These are phyloP conservation scores for Penaeus indicus DNA, from an alignment of 1,140 invertebrate genomes.

Conservation along the genomic window DNA sequence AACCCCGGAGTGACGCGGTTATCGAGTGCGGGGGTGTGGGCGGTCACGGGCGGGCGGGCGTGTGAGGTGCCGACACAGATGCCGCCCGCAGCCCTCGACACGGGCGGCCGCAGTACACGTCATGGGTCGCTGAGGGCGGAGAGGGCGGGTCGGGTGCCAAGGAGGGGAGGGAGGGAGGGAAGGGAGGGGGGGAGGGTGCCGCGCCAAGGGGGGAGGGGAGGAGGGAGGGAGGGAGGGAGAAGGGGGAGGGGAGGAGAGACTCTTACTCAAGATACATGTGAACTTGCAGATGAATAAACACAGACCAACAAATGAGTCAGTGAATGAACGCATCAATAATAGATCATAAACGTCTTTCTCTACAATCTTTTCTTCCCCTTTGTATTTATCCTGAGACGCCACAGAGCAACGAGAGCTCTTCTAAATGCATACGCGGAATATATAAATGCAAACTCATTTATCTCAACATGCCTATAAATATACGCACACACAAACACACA, in stretches of 20 bases:
- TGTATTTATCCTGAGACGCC: no score
- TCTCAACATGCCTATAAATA: no score
- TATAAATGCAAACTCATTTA: no score
- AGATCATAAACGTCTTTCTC: no score
- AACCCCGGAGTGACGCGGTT: constrained; percentile 30
- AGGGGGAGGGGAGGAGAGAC: neutral
- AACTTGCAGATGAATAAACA: no score
- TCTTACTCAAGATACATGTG: no score
- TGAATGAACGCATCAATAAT: no score
- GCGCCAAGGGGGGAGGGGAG: neutral
- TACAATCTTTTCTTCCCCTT: no score
- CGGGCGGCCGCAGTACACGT: constrained; percentile 50
- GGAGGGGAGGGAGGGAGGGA: constrained; percentile 10
- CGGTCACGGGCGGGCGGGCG: constrained; percentile 54
- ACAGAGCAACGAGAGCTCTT: no score
- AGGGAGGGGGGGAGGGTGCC: neutral
- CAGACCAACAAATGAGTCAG: no score
- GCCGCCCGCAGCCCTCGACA: constrained; percentile 47
- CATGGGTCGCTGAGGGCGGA: constrained; percentile 33
- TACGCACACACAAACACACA: no score
- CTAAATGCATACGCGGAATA: no score
- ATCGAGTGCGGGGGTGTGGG: constrained; percentile 50
- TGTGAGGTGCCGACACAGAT: constrained; percentile 60
- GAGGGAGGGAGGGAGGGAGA: neutral
- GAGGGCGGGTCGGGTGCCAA: neutral